Base-by-base conservation (phyloP, 2,888 invertebrate genomes). In the Meloe dianella region DNA sequence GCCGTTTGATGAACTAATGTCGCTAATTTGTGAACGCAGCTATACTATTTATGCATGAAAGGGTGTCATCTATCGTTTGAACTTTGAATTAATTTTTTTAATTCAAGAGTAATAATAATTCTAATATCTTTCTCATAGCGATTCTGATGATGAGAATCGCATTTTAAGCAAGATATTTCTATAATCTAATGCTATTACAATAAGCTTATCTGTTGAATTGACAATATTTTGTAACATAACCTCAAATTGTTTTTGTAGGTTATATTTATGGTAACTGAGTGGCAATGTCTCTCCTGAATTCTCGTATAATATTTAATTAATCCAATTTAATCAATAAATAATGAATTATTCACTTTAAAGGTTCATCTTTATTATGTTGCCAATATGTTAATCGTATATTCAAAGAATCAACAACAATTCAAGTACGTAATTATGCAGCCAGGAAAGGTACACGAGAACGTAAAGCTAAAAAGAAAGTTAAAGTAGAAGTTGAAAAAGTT, bases 391-490 rank as follows among this genome's bases (percentile, higher is more conserved):
- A 47, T 47, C 58, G 60, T 47, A 54, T 64, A 17, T 57, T 61
- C 10, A 30, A 24, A 12, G 60, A 60, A 17, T 35, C 60, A 12
- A 14, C 24, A 64, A 57, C 51, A 29, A 47, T 73, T 24, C 73
- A 70, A 71, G 63, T 76, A 12, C 74, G 84, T 59, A 74, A 86
- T 72, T 92, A 91, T 84, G 93, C 94, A 5, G 94, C 94, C 0
- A 88, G 95, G 70, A 94, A 92, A 83, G 93, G 94, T 61, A 94
- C 94, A 3, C 88, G 94, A 71, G 93, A 92, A 60, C 91, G 89
- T 75, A 90, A 90, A 32, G 88, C 88, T 61, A 92, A 92, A 64
- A 90, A 78, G 12, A 93, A 92, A 84, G 90, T 92, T 30, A 92
- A 92, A 84, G 87, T 89, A 35, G 92, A 91, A 81, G 87, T 91